Percentiles rank a stretch among this genome's conserved stretches.
Evolutionary conservation across 2,888 invertebrate species (phyloP).

Genomic region (Synanthedon myopaeformis): DNA sequence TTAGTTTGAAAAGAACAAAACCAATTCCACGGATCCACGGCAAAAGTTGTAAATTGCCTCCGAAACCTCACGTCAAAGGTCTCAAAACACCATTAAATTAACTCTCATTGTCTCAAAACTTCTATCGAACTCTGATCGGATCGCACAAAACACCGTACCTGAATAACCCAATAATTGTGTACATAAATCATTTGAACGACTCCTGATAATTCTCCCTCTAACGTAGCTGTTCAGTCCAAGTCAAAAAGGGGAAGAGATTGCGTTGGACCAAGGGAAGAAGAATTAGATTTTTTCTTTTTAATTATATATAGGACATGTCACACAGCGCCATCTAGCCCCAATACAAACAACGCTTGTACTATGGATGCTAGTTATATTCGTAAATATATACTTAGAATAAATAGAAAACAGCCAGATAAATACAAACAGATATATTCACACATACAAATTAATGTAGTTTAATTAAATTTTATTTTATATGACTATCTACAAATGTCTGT

Average conservation of each 20-base stretch:
- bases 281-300: too few relatives aligned
- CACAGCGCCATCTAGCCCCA: too few relatives aligned
- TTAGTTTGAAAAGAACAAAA: neutral
- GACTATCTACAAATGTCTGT: too few relatives aligned
- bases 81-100: slow-evolving; percentile 56
- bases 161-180: slow-evolving; percentile 70
- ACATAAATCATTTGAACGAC: slow-evolving; percentile 70
- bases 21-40: neutral
- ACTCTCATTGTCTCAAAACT: slow-evolving; percentile 59
- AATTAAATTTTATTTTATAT: too few relatives aligned
- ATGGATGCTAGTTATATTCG: too few relatives aligned
- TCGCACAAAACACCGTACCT: slow-evolving; percentile 64
- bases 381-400: too few relatives aligned
- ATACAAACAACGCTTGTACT: too few relatives aligned
- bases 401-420: too few relatives aligned
- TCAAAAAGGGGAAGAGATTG: neutral
- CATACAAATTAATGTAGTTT: too few relatives aligned
- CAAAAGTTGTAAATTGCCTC: neutral
- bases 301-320: too few relatives aligned
- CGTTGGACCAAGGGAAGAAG: too few relatives aligned
- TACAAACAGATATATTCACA: too few relatives aligned
- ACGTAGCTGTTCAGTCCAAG: slow-evolving; percentile 10
- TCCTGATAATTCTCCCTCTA: slow-evolving; percentile 63
- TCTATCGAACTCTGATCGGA: slow-evolving; percentile 53
- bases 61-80: slow-evolving; percentile 12